Percentiles rank a stretch among this genome's conserved stretches.
phyloP scores from a whole-genome alignment of 2,797 vertebrate genomes.

The Myotis myotis region DNA sequence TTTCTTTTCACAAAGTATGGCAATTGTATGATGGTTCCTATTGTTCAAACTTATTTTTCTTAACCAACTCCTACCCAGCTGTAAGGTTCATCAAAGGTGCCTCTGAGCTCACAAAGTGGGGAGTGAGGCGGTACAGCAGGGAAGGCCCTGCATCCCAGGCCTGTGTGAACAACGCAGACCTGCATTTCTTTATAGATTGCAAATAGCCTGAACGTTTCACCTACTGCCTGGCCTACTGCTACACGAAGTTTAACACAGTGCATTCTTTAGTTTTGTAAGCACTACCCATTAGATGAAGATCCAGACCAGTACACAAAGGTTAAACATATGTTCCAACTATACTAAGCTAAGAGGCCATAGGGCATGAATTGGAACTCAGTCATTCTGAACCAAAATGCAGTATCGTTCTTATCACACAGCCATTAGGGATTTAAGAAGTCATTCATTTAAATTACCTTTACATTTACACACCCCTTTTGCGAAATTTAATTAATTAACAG shows the following conservation, averaged over 20 bases:
- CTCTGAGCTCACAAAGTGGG: fast-evolving
- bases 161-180: neutral
- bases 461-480: too few relatives aligned
- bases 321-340: neutral
- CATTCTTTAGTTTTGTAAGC: neutral
- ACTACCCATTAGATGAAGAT: neutral
- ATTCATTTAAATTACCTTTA: neutral
- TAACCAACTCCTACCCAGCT: neutral
- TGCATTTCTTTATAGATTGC: neutral
- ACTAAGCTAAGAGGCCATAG: neutral
- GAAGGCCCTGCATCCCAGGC: fast-evolving
- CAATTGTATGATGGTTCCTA: neutral
- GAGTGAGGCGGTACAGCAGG: fast-evolving
- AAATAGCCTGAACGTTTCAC: neutral
- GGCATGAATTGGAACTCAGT: neutral
- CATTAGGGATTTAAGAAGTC: neutral
- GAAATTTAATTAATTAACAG: too few relatives aligned
- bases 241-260: neutral
- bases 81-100: fast-evolving
- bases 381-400: neutral
- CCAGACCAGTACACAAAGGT: neutral
- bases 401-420: neutral
- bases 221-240: neutral
- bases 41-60: neutral
- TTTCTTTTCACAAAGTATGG: neutral